phyloP scores from a whole-genome alignment of 2,113 vertebrate genomes.

The Varanus salvator region DNA sequence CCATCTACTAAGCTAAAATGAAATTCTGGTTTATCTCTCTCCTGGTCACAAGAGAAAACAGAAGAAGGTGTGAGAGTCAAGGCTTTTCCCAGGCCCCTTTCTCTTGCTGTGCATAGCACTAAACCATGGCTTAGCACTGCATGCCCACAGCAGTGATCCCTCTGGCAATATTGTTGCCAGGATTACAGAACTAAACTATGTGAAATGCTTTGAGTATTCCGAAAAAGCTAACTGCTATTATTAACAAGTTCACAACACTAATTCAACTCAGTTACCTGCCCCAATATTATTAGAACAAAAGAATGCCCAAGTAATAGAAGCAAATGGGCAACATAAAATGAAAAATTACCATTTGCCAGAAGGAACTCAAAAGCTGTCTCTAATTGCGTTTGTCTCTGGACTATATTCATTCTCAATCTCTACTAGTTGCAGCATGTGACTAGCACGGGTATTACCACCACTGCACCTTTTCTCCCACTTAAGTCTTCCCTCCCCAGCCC shows the following conservation, averaged over 20 bases:
- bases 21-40: too few relatives aligned
- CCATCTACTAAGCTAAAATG: too few relatives aligned
- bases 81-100: background rate
- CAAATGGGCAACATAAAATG: background rate
- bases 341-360: background rate
- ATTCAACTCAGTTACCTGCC: background rate
- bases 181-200: background rate
- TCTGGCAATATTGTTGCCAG: background rate
- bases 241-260: background rate
- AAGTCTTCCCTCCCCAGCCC: background rate
- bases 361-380: background rate
- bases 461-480: conserved; percentile 25
- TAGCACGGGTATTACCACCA: conserved; percentile 25
- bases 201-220: background rate
- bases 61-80: too few relatives aligned
- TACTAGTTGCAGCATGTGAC: conserved; percentile 20
- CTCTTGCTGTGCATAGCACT: background rate
- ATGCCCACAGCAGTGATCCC: background rate
- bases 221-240: background rate
- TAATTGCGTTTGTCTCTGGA: background rate
- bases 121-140: background rate
- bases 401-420: conserved; percentile 16
- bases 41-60: too few relatives aligned
- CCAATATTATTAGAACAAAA: background rate
- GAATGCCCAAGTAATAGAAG: background rate